Evolutionary conservation across 2,113 vertebrate genomes (phyloP), one percentile per base, ranked within the genome.

Genomic region (Alethe diademata): DNA sequence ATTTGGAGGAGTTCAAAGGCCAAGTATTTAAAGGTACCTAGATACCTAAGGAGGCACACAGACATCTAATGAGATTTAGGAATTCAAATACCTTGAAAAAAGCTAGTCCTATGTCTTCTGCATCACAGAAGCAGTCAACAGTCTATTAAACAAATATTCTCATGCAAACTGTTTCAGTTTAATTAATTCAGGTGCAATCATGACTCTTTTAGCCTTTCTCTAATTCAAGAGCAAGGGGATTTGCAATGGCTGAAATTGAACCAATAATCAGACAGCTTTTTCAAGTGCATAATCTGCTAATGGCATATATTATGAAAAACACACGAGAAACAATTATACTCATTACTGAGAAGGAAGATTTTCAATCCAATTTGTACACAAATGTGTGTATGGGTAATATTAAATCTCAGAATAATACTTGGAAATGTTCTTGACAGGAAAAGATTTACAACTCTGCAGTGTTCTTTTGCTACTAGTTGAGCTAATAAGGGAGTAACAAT

Each of bases 131-230:
- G 25, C 58, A 86, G 69, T 70, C 82, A 83, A 61, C 51, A 85
- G 72, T 69, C 86, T 74, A 71, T 88, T 89, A 51, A 67, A 86
- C 16, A 92, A 91, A 86, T 80, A 88, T 88, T 96, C 73, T 93
- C 75, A 40, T 28, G 54, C 76, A 90, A 51, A 56, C 42, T 71
- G 62, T 83, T 94, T 95, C 79, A 80, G 74, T 95, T 95, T 95
- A 97, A 97, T 97, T 96, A 97, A 94, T 93, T 95, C 70, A 87
- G 92, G 72, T 93, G 47, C 74, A 96, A 96, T 96, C 75, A 95
- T 6, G 83, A 82, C 87, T 93, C 80, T 86, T 95, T 78, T 53
- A 95, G 78, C 84, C 62, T 89, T 96, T 88, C 70, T 92, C 84
- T 80, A 91, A 81, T 73, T 96, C 95, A 65, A 94, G 75, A 74